Evolutionary conservation across 2,888 invertebrate genomes (phyloP).

Genomic region (Erpobdella octoculata): DNA sequence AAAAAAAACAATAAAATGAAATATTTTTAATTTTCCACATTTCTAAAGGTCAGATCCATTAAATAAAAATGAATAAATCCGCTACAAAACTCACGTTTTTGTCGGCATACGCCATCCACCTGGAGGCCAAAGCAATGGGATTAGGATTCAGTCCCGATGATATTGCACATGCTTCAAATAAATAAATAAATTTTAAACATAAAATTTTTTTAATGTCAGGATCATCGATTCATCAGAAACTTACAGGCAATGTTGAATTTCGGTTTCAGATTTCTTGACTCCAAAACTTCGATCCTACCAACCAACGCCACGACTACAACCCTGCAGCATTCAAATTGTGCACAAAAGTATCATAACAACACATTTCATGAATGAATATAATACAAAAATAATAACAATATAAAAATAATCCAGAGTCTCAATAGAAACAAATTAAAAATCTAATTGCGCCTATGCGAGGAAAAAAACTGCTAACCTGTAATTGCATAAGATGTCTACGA

Average conservation of each 20-base stretch:
- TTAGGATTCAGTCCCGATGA: constrained; percentile 69
- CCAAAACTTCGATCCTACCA: constrained; percentile 10
- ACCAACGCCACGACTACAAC: constrained; percentile 14
- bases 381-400: not conserved
- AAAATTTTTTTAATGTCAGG: too few relatives aligned
- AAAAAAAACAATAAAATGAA: too few relatives aligned
- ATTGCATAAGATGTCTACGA: constrained; percentile 80
- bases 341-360: not conserved
- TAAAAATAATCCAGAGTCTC: not conserved
- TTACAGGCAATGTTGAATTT: constrained; percentile 12
- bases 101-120: constrained; percentile 66
- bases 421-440: not conserved
- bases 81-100: constrained; percentile 64
- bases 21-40: too few relatives aligned
- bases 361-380: not conserved
- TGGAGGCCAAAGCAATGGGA: constrained; percentile 75
- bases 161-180: constrained; percentile 58
- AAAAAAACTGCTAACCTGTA: constrained; percentile 56
- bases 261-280: constrained; percentile 9
- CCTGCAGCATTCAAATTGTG: not conserved
- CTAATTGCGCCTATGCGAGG: too few relatives aligned
- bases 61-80: too few relatives aligned
- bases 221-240: too few relatives aligned
- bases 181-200: too few relatives aligned
- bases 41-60: too few relatives aligned